Evolutionary conservation across 2,113 vertebrate genomes (phyloP).

Genomic region (Micronycteris hirsuta): DNA sequence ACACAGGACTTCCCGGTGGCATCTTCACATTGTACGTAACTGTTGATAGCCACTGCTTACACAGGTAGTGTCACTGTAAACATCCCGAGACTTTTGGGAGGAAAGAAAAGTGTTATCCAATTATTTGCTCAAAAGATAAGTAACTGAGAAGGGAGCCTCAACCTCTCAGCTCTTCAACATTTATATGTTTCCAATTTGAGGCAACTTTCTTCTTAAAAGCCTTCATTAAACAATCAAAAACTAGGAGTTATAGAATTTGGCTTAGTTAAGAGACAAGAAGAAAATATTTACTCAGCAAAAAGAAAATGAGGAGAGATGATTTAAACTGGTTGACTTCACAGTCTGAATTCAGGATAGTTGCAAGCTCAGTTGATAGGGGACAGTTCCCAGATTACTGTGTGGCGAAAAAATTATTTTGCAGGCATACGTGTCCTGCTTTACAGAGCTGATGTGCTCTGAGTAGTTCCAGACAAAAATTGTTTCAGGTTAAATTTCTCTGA

Average conservation of each 20-base stretch:
- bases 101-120: constrained; percentile 54
- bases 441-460: not conserved
- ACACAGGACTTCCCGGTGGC: constrained; percentile 51
- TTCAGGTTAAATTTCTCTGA: not conserved
- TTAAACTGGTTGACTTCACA: constrained; percentile 3
- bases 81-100: constrained; percentile 20
- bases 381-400: not conserved
- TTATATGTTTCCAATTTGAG: not conserved
- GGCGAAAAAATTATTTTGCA: not conserved
- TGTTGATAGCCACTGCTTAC: constrained; percentile 37
- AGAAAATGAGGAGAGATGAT: not conserved
- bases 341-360: not conserved
- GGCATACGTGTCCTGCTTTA: not conserved
- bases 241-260: not conserved
- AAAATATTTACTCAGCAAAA: not conserved
- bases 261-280: constrained; percentile 25
- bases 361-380: not conserved
- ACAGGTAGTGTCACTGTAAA: constrained; percentile 37
- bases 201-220: not conserved
- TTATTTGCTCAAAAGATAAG: constrained; percentile 66
- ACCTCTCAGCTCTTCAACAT: constrained; percentile 36
- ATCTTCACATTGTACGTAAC: constrained; percentile 51
- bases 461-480: not conserved
- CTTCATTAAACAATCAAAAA: constrained; percentile 38
- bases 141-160: constrained; percentile 9